Percentiles rank a stretch among this genome's conserved stretches.
phyloP scores from a whole-genome alignment of 2,888 invertebrate species.

The Ischnus inquisitorius region DNA sequence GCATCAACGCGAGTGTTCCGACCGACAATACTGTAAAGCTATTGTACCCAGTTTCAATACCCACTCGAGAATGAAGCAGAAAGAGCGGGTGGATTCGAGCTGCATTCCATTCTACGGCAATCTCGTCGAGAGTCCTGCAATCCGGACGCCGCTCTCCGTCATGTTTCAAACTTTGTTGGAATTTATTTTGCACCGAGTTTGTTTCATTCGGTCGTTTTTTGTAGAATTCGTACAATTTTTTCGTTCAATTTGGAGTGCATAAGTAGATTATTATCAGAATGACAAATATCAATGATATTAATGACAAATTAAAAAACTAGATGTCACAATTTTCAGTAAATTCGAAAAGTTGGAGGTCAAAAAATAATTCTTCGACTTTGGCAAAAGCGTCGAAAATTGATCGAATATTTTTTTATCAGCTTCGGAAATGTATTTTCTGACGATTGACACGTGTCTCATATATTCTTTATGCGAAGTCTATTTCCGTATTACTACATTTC shows the following conservation, averaged over 20 bases:
- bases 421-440: too few relatives aligned
- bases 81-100: slow-evolving; percentile 39
- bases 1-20: slow-evolving; percentile 70
- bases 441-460: too few relatives aligned
- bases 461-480: too few relatives aligned
- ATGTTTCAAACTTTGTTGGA: slow-evolving; percentile 20
- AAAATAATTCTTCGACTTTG: too few relatives aligned
- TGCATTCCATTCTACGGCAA: slow-evolving; percentile 76
- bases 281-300: too few relatives aligned
- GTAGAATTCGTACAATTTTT: background rate
- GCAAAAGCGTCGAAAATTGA: too few relatives aligned
- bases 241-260: background rate
- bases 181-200: slow-evolving; percentile 19
- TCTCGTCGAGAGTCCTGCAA: slow-evolving; percentile 54
- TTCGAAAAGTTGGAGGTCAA: too few relatives aligned
- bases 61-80: slow-evolving; percentile 70
- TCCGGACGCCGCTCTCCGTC: slow-evolving; percentile 47
- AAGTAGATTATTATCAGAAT: background rate
- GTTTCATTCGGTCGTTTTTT: background rate
- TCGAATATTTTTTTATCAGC: too few relatives aligned
- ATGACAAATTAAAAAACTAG: too few relatives aligned
- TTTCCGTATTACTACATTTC: too few relatives aligned
- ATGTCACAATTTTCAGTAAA: too few relatives aligned
- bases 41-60: slow-evolving; percentile 77
- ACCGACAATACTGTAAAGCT: slow-evolving; percentile 74